Base-by-base conservation (phyloP, 2,797 vertebrate species). In the Chrosomus eos region DNA sequence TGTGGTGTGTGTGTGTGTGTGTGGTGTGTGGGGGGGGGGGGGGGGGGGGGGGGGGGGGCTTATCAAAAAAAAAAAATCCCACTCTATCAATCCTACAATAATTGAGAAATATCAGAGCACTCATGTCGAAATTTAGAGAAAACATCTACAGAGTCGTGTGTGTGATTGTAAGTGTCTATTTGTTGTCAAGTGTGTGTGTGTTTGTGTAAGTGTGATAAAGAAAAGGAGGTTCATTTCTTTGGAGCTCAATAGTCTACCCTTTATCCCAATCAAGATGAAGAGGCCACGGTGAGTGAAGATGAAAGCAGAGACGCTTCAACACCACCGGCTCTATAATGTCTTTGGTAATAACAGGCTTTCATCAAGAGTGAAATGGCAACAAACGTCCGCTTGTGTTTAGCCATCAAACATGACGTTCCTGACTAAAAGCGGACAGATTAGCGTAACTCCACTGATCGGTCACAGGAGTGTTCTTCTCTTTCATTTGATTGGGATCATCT, bases 91-190 rank as follows among this genome's bases (percentile, higher is more conserved):
- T 78, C 45, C 60, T 45, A 79, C 67, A 66, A 58, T 77, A 88
- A 82, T 71, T 87, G 80, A 81, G 80, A 89, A 85, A 87, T 87
- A 89, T 87, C 83, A 86, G 60, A 80, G 80, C 76, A 60, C 73
- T 87, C 81, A 72, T 82, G 71, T 84, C 31, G 64, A 80, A 86
- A 85, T 81, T 85, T 81, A 76, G 38, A 82, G 58, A 58, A 82
- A 81, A 77, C 75, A 77, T 75, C 73, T 66, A 40, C 71, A 70
- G 74, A 84, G 53, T 21, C 33, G 36, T 76, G 58, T 83, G 36
- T 51, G 64, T 80, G 60, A 76, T 64, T 85, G 62, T 66, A 75
- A 75, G 85, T 81, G 75, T 53, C n/a, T 75, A 19, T 23, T 83
- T 45, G 60, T 67, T 55, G 16, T 67, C 21, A 40, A 53, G n/a